phyloP scores from a whole-genome alignment of 2,797 vertebrate species.

The Notolabrus celidotus region DNA sequence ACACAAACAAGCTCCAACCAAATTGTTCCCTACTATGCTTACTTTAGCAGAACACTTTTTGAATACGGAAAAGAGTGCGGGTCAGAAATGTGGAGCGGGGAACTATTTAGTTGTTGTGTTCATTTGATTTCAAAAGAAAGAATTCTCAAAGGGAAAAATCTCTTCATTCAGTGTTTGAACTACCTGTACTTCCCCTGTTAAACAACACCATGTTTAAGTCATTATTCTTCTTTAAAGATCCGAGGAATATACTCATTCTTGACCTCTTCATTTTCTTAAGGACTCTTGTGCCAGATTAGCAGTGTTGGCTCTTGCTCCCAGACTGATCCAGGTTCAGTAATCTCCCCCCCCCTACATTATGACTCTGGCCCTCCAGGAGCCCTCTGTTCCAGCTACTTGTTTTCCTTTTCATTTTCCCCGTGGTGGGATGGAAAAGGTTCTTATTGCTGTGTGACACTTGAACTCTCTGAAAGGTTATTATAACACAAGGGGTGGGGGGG shows the following conservation, averaged over 20 bases:
- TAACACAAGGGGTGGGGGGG: constrained; percentile 72
- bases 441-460: constrained; percentile 86
- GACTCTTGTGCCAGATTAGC: constrained; percentile 82
- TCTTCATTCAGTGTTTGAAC: constrained; percentile 13
- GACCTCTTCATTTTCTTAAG: constrained; percentile 75
- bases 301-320: constrained; percentile 66
- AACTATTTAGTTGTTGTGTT: background rate
- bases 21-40: constrained; percentile 58
- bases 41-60: constrained; percentile 51
- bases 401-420: constrained; percentile 87
- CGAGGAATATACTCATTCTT: constrained; percentile 51
- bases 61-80: constrained; percentile 12
- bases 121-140: background rate
- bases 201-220: constrained; percentile 37
- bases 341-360: constrained; percentile 78
- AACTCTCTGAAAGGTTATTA: constrained; percentile 89
- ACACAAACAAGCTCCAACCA: constrained; percentile 69
- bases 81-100: constrained; percentile 7
- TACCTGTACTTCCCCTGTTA: constrained; percentile 2
- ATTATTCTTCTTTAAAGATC: constrained; percentile 58
- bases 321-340: constrained; percentile 82
- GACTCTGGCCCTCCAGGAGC: constrained; percentile 75
- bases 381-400: constrained; percentile 84
- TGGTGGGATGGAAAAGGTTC: constrained; percentile 83
- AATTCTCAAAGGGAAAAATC: background rate